Conservation (phyloP, 2,113 vertebrate species). For the Nyctibius bracteatus region DNA sequence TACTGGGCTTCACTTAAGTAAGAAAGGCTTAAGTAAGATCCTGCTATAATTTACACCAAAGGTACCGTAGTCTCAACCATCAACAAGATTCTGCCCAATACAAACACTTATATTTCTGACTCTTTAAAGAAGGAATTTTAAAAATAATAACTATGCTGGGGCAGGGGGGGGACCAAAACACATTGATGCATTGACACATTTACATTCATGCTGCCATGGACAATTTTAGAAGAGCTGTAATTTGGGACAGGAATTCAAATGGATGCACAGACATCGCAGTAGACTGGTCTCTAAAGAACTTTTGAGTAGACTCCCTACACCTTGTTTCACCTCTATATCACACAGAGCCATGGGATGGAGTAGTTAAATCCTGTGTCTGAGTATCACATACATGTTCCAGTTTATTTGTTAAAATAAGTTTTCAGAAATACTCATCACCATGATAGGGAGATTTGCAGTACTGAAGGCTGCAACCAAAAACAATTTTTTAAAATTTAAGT, state of each 20-base stretch:
- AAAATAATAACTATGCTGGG: neutral
- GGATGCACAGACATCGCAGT: neutral
- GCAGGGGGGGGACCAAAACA: neutral
- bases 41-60: neutral
- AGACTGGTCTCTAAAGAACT: neutral
- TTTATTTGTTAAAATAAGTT: neutral
- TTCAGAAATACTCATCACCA: neutral
- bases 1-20: neutral
- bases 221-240: neutral
- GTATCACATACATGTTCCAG: neutral
- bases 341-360: neutral
- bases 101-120: neutral
- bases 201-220: neutral
- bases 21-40: neutral
- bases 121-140: neutral
- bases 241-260: neutral
- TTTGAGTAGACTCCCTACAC: neutral
- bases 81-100: neutral
- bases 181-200: neutral
- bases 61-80: neutral
- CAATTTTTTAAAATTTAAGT: neutral
- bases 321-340: neutral
- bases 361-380: neutral
- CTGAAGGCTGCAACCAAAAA: neutral
- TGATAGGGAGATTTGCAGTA: neutral